A percentile compares a stretch with the other conserved stretches of the same genome.
Evolutionary conservation across 2,888 invertebrate species (phyloP).

Genomic region (Eledona agricola): DNA sequence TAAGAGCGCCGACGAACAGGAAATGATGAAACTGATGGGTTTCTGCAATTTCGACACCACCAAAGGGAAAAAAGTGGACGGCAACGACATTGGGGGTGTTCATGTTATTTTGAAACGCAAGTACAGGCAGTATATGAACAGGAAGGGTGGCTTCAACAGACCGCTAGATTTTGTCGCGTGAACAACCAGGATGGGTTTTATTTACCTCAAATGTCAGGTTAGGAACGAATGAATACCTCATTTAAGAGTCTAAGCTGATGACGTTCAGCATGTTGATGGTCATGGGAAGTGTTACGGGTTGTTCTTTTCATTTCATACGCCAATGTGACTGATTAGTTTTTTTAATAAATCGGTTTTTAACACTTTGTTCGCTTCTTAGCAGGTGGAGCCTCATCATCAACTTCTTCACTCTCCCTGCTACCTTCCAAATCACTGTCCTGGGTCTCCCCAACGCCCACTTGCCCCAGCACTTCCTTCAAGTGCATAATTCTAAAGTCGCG

Average conservation of each 20-base stretch:
- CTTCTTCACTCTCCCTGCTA: conserved; percentile 24
- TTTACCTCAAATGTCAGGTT: conserved; percentile 44
- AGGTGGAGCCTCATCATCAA: conserved; percentile 37
- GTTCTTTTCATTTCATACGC: too few relatives aligned
- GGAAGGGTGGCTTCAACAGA: conserved; percentile 98
- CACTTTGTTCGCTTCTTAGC: conserved; percentile 39
- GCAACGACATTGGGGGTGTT: conserved; percentile 93
- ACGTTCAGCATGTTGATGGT: conserved; percentile 10
- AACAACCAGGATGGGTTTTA: conserved; percentile 44
- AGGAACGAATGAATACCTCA: conserved; percentile 30
- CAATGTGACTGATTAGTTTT: too few relatives aligned
- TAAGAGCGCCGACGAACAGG: conserved; percentile 89
- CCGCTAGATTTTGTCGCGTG: conserved; percentile 96
- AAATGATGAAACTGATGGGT: conserved; percentile 97
- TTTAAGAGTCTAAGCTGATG: conserved; percentile 8
- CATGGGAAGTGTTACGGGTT: conserved; percentile 11
- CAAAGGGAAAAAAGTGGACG: conserved; percentile 94
- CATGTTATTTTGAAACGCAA: conserved; percentile 96
- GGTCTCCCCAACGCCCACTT: conserved; percentile 30
- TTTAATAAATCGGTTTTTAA: not conserved
- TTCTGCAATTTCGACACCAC: conserved; percentile 96
- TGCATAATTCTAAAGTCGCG: conserved; percentile 70
- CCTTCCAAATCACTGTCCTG: conserved; percentile 33
- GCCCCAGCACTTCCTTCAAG: conserved; percentile 66
- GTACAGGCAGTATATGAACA: conserved; percentile 99